A percentile compares a stretch with the other conserved stretches of the same genome.
Evolutionary conservation across 2,113 vertebrate species (phyloP).

Genomic region (Argyrosomus japonicus): DNA sequence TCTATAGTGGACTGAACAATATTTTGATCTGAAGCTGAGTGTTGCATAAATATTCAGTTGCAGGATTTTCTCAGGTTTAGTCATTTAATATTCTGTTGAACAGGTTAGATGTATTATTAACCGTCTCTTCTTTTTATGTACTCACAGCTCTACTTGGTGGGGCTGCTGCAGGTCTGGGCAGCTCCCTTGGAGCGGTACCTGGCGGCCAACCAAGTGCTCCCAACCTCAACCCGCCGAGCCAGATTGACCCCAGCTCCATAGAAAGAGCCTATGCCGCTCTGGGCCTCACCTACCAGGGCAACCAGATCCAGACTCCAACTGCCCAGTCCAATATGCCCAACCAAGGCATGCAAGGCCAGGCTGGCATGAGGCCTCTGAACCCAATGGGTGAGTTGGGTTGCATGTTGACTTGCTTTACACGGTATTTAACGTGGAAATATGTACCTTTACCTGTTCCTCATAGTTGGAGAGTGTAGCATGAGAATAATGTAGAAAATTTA

Average conservation of each 20-base stretch:
- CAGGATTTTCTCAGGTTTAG: background rate
- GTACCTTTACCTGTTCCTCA: background rate
- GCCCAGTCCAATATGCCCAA: constrained; percentile 85
- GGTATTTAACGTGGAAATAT: constrained; percentile 12
- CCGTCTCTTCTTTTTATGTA: background rate
- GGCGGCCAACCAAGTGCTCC: constrained; percentile 90
- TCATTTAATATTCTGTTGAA: background rate
- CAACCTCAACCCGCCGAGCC: constrained; percentile 92
- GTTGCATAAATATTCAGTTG: background rate
- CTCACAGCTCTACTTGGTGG: constrained; percentile 90
- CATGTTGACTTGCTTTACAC: background rate
- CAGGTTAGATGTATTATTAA: constrained; percentile 26
- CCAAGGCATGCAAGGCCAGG: constrained; percentile 88
- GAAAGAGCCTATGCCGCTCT: constrained; percentile 97
- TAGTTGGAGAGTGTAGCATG: background rate
- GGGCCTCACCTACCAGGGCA: constrained; percentile 96
- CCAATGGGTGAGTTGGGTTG: constrained; percentile 86
- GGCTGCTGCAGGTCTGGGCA: constrained; percentile 88
- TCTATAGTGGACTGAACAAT: background rate
- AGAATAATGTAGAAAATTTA: too few relatives aligned
- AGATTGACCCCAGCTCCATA: constrained; percentile 98
- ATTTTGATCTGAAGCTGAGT: background rate
- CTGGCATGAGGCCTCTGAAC: constrained; percentile 89
- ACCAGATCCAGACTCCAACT: constrained; percentile 90
- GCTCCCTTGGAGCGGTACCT: constrained; percentile 86